Evolutionary conservation across 2,888 invertebrate genomes (phyloP).

Genomic region (Leucophenga montana): DNA sequence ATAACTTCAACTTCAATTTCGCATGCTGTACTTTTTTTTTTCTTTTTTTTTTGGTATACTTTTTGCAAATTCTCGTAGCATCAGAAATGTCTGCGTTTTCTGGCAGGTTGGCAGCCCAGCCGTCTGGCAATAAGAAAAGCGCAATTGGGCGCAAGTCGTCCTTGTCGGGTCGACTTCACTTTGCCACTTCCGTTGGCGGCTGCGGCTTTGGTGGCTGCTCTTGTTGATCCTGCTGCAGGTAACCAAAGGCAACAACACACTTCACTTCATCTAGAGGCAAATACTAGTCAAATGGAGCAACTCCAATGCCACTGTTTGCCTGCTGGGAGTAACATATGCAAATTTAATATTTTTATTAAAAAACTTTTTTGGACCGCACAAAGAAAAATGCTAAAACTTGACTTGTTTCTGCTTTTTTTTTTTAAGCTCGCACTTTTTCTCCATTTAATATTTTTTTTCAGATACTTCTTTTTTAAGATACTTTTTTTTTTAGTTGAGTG

Average conservation of each 20-base stretch:
- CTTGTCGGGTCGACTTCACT: not conserved
- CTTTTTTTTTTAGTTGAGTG: slow-evolving; percentile 22
- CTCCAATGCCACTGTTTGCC: slow-evolving; percentile 17
- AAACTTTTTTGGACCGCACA: slow-evolving; percentile 58
- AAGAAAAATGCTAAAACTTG: slow-evolving; percentile 38
- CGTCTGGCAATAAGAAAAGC: not conserved
- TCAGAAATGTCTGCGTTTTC: slow-evolving; percentile 1
- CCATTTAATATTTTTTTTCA: too few species aligned
- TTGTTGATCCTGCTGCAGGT: slow-evolving; percentile 53
- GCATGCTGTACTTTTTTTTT: not conserved
- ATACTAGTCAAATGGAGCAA: too few species aligned
- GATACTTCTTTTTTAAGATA: too few species aligned
- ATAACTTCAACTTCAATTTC: not conserved
- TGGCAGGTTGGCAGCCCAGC: not conserved
- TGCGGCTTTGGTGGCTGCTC: slow-evolving; percentile 20
- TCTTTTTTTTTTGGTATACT: too few species aligned
- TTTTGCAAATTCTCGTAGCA: slow-evolving; percentile 7
- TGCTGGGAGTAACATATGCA: slow-evolving; percentile 60
- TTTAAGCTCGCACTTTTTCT: too few species aligned
- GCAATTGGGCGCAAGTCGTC: not conserved
- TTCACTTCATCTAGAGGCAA: not conserved
- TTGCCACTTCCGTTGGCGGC: slow-evolving; percentile 55
- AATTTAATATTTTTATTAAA: slow-evolving; percentile 68
- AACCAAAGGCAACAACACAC: slow-evolving; percentile 52
- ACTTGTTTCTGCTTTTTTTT: not conserved